phyloP scores from a whole-genome alignment of 2,113 vertebrate species.

The Lophius piscatorius region DNA sequence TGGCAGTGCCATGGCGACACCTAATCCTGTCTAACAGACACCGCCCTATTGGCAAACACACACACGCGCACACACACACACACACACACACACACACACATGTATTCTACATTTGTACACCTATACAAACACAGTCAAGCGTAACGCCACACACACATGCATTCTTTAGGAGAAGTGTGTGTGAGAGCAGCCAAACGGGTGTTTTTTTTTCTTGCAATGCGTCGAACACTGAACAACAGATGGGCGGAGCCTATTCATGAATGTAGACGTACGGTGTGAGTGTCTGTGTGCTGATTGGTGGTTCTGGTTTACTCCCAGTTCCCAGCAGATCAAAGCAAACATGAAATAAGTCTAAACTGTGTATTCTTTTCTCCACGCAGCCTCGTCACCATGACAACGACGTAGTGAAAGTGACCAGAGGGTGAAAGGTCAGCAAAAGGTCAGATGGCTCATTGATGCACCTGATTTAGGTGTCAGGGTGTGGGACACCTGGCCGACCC shows the following conservation, averaged over 20 bases:
- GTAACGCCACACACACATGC: background rate
- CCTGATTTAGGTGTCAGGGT: background rate
- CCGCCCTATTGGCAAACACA: constrained; percentile 40
- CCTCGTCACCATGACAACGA: background rate
- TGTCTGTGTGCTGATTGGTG: background rate
- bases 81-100: background rate
- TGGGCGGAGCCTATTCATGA: background rate
- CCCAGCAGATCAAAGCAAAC: constrained; percentile 3
- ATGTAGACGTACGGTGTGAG: constrained; percentile 3
- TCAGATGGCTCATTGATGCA: background rate
- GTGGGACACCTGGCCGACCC: constrained; percentile 44
- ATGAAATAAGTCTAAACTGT: background rate
- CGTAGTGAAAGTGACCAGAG: too few relatives aligned
- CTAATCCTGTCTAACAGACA: constrained; percentile 52
- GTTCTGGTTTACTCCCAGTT: constrained; percentile 3
- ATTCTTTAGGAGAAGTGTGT: background rate
- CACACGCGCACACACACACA: constrained; percentile 17
- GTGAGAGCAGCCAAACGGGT: background rate
- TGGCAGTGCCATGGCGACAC: constrained; percentile 47
- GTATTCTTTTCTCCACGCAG: too few relatives aligned
- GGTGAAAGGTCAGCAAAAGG: background rate
- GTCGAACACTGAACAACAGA: background rate
- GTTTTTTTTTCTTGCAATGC: background rate
- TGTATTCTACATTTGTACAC: constrained; percentile 4
- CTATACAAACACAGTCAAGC: constrained; percentile 4